Evolutionary conservation across 2,113 vertebrate genomes (phyloP), one percentile per base, ranked within the genome.

Genomic region (Pseudonaja textilis): DNA sequence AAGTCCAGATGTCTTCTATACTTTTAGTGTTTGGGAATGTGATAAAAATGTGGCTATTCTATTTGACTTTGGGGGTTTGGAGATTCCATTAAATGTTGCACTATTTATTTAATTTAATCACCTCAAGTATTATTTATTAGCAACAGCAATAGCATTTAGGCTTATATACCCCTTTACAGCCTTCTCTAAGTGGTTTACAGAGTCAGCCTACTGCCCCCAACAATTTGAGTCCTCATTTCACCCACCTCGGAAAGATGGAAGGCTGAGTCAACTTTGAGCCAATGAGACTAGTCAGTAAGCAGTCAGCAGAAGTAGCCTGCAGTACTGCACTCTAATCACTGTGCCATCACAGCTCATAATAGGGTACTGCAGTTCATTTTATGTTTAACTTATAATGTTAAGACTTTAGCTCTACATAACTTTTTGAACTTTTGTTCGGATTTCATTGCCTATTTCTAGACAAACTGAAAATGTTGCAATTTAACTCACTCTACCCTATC

Each of bases 371-470:
- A 61, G 23, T 54, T 61, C 20, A 50, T n/a, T 86, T 57, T 61
- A 55, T 50, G 26, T 85, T 92, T 85, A 85, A 85, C 54, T 85
- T 5, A 85, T 74, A 94, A 86, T 95, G 93, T 95, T 88, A 92
- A 93, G 59, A 45, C 54, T 92, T 87, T 8, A 42, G 92, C 55
- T 64, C 9, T 91, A 69, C 64, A 61, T 96, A 94, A 94, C 96
- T 95, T 95, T 94, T 96, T 93, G 88, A 93, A 94, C 93, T 92
- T 95, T 94, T 94, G 93, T 93, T 96, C 93, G 93, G 94, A 96
- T 97, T 61, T 95, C 95, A 96, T 94, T 94, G 93, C 92, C 95
- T 94, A 56, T 95, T 96, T 97, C 96, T n/a, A 69, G 64, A 12
- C 97, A 97, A 97, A 89, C 93, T 94, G 95, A 94, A 95, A 95